Evolutionary conservation across 2,113 vertebrate species (phyloP).

Genomic region (Callipepla californica): DNA sequence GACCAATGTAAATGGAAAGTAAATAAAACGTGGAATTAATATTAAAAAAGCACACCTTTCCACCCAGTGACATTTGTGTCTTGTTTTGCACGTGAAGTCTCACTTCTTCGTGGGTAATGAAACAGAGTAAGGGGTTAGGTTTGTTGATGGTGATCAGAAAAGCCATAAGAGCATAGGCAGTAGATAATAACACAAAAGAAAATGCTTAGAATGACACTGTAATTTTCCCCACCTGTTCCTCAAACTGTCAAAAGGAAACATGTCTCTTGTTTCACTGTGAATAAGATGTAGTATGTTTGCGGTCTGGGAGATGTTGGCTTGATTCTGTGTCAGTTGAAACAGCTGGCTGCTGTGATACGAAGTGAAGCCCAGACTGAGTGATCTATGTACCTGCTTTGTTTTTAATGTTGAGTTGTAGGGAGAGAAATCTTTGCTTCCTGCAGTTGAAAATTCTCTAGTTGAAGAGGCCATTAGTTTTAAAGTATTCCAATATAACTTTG

Average conservation of each 20-base stretch:
- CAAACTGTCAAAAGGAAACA: conserved; percentile 48
- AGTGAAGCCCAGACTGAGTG: neutral
- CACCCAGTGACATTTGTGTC: neutral
- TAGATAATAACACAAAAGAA: neutral
- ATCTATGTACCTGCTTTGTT: neutral
- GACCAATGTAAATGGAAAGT: neutral
- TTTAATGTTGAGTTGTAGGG: neutral
- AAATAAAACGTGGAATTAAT: neutral
- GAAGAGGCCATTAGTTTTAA: neutral
- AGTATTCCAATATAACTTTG: neutral
- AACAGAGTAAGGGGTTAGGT: neutral
- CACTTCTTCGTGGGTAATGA: neutral
- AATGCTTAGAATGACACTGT: neutral
- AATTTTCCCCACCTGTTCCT: conserved; percentile 51
- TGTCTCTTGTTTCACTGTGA: conserved; percentile 25
- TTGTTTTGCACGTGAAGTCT: neutral
- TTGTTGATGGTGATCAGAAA: neutral
- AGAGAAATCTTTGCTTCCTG: neutral
- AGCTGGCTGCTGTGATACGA: neutral
- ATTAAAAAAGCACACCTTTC: neutral
- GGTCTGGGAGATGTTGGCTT: conserved; percentile 48
- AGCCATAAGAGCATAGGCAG: neutral
- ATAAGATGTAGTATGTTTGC: conserved; percentile 16
- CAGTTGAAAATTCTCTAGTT: neutral
- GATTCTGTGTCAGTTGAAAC: conserved; percentile 35